Base-by-base conservation (phyloP, 2,113 vertebrate genomes). In the Calidris pugnax region DNA sequence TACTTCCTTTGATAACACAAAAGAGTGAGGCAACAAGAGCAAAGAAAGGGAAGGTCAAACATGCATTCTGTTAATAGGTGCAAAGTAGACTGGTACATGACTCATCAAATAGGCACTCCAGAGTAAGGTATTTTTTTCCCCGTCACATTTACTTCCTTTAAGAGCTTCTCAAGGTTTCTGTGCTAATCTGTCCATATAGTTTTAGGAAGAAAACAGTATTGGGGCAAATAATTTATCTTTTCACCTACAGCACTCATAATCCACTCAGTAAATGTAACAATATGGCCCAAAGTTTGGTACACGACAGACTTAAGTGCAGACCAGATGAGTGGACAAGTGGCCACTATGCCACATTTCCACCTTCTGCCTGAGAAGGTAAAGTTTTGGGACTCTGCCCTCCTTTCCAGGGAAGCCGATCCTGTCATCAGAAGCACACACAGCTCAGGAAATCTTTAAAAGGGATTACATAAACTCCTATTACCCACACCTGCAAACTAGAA, bases 21-120 rank as follows among this genome's bases (percentile, higher is more conserved):
- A 59, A 87, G 50, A 93, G 50, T 28, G n/a, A 97, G 60, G 83
- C 37, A 83, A 91, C 1, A 0, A 85, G 45, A 85, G 74, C 63
- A 86, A 94, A 84, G 79, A 92, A 83, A 72, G 28, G 50, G 60
- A 92, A 95, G 77, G 83, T 95, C 83, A 97, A 93, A 85, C 9
- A 15, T 10, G 33, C 41, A 10, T 89, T 89, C 56, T 94, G 80
- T 82, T 92, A 94, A 92, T 55, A 80, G 69, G 55, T 85, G 81
- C 76, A 87, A 90, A 94, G 85, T 59, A 60, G 79, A 88, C 62
- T 24, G 35, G 47, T 50, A 88, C 56, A 41, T 96, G 95, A 97
- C 82, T 95, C 90, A 96, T 75, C 57, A 92, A 88, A 84, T 17
- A 89, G 51, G 85, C 62, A 92, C 84, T 96, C 76, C 50, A 80